These are phyloP conservation scores for Holotrichia oblita DNA, from an alignment of 1,140 invertebrate genomes.

Conservation along the genomic window DNA sequence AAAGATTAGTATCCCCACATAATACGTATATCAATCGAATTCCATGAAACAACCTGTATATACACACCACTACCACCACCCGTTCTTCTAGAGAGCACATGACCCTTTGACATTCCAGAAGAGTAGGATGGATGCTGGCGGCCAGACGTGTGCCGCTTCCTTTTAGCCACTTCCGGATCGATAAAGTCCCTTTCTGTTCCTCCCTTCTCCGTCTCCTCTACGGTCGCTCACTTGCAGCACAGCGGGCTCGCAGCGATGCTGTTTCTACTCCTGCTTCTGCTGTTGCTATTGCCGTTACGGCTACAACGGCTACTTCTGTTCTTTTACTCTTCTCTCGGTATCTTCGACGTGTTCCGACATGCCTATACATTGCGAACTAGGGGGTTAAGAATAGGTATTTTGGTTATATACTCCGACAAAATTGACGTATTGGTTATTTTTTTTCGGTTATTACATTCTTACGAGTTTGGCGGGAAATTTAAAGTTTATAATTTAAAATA, in stretches of 20 bases:
- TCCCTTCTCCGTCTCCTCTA: constrained; percentile 30
- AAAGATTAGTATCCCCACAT: too few relatives aligned
- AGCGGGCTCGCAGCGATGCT: constrained; percentile 12
- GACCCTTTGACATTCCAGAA: constrained; percentile 41
- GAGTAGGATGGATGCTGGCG: constrained; percentile 40
- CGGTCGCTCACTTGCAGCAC: constrained; percentile 33
- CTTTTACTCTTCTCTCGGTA: constrained; percentile 13
- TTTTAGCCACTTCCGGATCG: constrained; percentile 39
- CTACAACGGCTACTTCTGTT: constrained; percentile 16
- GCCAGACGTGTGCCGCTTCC: constrained; percentile 36
- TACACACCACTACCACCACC: constrained; percentile 5
- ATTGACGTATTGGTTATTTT: too few relatives aligned
- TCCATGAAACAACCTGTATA: background rate
- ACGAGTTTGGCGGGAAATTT: too few relatives aligned
- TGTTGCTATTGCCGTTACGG: background rate
- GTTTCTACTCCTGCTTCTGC: constrained; percentile 10
- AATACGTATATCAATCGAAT: too few relatives aligned
- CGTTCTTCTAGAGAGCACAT: constrained; percentile 27
- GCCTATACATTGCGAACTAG: too few relatives aligned
- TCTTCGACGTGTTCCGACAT: background rate
- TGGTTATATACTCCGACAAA: too few relatives aligned
- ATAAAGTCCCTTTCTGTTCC: constrained; percentile 36
- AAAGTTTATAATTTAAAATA: too few relatives aligned
- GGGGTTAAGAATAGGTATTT: too few relatives aligned
- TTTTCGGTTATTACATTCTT: too few relatives aligned